Percentiles rank a stretch among this genome's conserved stretches.
phyloP scores from a whole-genome alignment of 23 tunicate genomes.

The Halocynthia aurantium region DNA sequence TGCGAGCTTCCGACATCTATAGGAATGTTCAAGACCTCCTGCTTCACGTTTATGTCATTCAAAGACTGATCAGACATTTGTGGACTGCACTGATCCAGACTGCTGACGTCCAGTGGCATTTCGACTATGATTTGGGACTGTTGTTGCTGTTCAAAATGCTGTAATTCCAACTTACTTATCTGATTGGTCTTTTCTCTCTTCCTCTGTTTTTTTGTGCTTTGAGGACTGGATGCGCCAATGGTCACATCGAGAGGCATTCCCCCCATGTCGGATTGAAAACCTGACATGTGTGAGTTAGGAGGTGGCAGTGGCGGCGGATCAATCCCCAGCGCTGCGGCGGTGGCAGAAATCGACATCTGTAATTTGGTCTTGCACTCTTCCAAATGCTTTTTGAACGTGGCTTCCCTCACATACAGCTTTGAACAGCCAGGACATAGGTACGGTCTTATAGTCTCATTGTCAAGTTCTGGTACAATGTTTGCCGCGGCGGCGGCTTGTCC shows the following conservation, averaged over 20 bases:
- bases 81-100: conserved; percentile 3
- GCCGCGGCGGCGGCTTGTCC: conserved; percentile 94
- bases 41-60: conserved; percentile 7
- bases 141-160: background rate
- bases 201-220: background rate
- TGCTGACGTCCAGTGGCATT: conserved; percentile 5
- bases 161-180: background rate
- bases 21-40: conserved; percentile 12
- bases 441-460: conserved; percentile 75
- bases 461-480: conserved; percentile 67
- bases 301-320: conserved; percentile 60
- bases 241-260: conserved; percentile 19
- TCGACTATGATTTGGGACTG: conserved; percentile 3
- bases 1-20: conserved; percentile 1
- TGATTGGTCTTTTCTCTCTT: background rate
- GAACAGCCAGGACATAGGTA: conserved; percentile 95
- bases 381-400: conserved; percentile 88
- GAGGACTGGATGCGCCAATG: background rate
- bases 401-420: conserved; percentile 90
- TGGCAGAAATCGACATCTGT: conserved; percentile 31
- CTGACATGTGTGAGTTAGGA: conserved; percentile 14
- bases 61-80: conserved; percentile 10
- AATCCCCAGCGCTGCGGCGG: conserved; percentile 72
- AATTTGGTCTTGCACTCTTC: conserved; percentile 61
- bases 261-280: background rate